phyloP scores from a whole-genome alignment of 2,113 vertebrate genomes.

The Mionectes macconnelli region DNA sequence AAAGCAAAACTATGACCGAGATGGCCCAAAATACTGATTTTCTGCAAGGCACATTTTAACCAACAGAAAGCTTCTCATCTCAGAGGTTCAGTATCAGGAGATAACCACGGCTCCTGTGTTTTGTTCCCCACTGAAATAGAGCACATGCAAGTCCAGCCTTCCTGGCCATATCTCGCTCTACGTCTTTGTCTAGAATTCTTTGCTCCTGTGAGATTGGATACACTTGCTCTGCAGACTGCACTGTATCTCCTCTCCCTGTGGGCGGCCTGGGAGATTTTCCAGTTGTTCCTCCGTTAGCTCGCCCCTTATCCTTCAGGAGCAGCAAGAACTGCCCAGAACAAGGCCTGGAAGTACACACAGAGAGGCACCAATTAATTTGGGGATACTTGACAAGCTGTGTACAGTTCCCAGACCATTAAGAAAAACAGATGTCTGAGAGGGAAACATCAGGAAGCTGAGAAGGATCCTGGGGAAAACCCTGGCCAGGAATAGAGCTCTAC shows the following conservation, averaged over 20 bases:
- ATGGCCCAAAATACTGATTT: neutral
- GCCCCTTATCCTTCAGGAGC: neutral
- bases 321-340: neutral
- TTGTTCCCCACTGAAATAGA: neutral
- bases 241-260: neutral
- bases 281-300: neutral
- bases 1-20: neutral
- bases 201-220: neutral
- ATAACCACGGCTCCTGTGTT: neutral
- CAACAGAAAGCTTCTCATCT: neutral
- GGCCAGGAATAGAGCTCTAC: neutral
- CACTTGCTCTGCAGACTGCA: neutral
- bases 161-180: neutral
- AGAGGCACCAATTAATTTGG: constrained; percentile 25
- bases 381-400: constrained; percentile 33
- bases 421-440: constrained; percentile 37
- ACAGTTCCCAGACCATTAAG: constrained; percentile 36
- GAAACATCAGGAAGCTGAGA: neutral
- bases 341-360: neutral
- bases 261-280: neutral
- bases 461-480: constrained; percentile 2
- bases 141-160: neutral
- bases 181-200: neutral
- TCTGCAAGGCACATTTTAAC: neutral
- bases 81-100: neutral